These are phyloP conservation scores for Saguinus midas DNA, from an alignment of 2,113 vertebrate species.

Conservation along the genomic window DNA sequence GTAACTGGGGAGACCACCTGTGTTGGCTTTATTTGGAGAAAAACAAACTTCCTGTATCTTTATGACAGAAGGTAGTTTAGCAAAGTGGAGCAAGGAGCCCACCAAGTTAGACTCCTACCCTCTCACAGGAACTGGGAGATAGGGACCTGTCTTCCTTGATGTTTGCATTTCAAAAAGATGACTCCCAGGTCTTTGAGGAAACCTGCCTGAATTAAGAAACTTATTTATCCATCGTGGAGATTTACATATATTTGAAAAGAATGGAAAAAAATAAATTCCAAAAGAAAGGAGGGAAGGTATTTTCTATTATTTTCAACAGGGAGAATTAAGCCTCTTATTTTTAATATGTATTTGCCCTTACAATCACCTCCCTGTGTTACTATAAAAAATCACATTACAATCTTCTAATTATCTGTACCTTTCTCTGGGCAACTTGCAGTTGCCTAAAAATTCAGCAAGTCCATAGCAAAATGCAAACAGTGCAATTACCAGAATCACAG, in stretches of 20 bases:
- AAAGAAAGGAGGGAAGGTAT: background rate
- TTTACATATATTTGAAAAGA: background rate
- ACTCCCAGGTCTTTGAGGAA: background rate
- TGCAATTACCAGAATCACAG: background rate
- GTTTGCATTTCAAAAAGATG: background rate
- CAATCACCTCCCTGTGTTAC: background rate
- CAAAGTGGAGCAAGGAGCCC: background rate
- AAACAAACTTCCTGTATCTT: background rate
- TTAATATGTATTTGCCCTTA: slow-evolving; percentile 3
- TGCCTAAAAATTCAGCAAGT: background rate
- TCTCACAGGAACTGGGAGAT: background rate
- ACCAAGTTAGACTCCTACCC: background rate
- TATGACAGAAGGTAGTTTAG: background rate
- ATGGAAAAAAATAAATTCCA: background rate
- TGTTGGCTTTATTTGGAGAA: background rate
- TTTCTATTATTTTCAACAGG: background rate
- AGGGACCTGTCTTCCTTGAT: background rate
- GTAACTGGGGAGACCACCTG: too few species aligned
- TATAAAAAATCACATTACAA: background rate
- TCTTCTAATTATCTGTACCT: slow-evolving; percentile 1
- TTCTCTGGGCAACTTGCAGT: background rate
- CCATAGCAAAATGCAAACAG: background rate
- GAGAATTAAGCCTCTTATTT: background rate
- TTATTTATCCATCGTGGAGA: background rate
- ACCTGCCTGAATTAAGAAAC: background rate